Conservation (phyloP, 1,140 invertebrate genomes). For the Oncopodura yosiiana region DNA sequence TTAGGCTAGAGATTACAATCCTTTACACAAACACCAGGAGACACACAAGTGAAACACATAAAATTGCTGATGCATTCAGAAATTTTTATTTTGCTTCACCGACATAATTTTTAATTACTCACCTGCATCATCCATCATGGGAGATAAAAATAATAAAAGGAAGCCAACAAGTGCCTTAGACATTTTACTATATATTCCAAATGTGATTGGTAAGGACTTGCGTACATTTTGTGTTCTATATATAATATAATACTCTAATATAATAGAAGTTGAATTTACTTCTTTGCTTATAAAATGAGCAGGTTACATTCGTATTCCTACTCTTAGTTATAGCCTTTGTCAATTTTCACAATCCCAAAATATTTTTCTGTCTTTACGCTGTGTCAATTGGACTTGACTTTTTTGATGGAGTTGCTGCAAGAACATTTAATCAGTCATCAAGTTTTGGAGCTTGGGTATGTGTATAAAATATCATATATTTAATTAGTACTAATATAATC, state of each 20-base stretch:
- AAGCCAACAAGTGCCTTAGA: background rate
- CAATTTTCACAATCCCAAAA: background rate
- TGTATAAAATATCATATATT: background rate
- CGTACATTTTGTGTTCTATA: background rate
- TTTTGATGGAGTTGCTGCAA: slow-evolving; percentile 29
- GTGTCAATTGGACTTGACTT: slow-evolving; percentile 21
- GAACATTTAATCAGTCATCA: slow-evolving; percentile 25
- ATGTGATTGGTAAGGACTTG: slow-evolving; percentile 25
- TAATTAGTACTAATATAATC: background rate
- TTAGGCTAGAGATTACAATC: no score
- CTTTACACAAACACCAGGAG: no score
- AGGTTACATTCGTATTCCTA: slow-evolving; percentile 23
- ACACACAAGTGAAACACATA: no score
- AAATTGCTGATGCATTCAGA: no score
- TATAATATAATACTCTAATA: background rate
- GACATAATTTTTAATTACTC: no score
- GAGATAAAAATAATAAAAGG: no score
- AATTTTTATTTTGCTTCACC: no score
- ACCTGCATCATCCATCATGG: no score
- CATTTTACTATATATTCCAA: slow-evolving; percentile 29
- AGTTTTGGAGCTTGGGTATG: slow-evolving; percentile 31
- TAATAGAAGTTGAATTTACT: background rate
- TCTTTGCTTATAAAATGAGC: background rate
- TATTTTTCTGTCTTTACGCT: slow-evolving; percentile 15
- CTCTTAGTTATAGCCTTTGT: slow-evolving; percentile 9